Evolutionary conservation across 2,888 invertebrate species (phyloP).

Genomic region (Thysanoteuthis rhombus): DNA sequence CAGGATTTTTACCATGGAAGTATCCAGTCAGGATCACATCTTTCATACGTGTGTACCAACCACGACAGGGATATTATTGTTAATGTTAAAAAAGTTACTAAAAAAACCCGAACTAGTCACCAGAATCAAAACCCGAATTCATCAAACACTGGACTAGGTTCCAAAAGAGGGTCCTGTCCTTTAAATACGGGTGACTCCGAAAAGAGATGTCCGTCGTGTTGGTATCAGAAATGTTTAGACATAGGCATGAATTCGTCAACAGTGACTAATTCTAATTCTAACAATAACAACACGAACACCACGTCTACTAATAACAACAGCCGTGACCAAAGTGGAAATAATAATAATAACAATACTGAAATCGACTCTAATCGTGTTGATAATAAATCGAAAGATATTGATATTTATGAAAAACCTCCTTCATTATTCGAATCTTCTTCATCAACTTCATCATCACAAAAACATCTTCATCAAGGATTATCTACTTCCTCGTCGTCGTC

Average conservation of each 20-base stretch:
- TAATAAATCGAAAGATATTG: neutral
- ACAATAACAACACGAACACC: neutral
- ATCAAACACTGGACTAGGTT: neutral
- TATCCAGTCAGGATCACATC: neutral
- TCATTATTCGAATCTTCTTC: too few relatives aligned
- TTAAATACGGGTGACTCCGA: neutral
- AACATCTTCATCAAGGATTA: neutral
- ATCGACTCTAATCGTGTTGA: neutral
- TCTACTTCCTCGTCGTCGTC: neutral
- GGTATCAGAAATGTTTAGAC: slow-evolving; percentile 1
- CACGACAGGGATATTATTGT: neutral
- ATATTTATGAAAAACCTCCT: neutral
- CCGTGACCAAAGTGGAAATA: neutral
- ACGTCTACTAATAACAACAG: neutral
- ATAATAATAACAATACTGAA: neutral
- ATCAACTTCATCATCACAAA: neutral
- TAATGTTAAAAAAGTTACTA: too few relatives aligned
- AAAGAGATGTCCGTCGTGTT: neutral
- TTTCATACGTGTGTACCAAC: neutral
- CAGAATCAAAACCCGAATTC: neutral
- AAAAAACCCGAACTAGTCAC: neutral
- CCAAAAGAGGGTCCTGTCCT: neutral
- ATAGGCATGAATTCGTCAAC: neutral
- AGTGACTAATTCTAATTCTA: neutral
- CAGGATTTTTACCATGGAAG: neutral